Evolutionary conservation across 2,797 vertebrate species (phyloP).

Genomic region (Lindbergichthys nudifrons): DNA sequence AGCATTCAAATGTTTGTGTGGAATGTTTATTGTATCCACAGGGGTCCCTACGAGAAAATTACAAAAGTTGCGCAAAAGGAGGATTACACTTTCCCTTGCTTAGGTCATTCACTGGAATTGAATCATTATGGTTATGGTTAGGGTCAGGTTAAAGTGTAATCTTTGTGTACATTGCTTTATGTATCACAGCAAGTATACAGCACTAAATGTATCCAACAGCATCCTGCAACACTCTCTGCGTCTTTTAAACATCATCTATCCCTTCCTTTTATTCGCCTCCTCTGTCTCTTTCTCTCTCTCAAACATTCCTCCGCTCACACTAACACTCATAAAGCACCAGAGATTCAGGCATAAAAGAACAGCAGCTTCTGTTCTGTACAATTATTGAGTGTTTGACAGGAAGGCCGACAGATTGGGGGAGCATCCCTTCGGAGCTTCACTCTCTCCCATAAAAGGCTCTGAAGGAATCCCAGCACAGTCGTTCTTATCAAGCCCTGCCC

Average conservation of each 20-base stretch:
- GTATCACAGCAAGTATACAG: neutral
- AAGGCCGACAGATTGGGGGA: slow-evolving; percentile 51
- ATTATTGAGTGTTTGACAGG: slow-evolving; percentile 53
- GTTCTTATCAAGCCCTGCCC: slow-evolving; percentile 51
- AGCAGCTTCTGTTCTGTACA: slow-evolving; percentile 58
- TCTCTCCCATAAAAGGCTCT: slow-evolving; percentile 67
- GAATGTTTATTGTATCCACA: neutral
- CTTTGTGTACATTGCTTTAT: neutral
- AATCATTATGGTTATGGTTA: neutral
- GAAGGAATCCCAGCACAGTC: slow-evolving; percentile 46
- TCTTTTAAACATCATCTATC: slow-evolving; percentile 6
- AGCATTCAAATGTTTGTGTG: neutral
- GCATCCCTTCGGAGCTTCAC: slow-evolving; percentile 51
- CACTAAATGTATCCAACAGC: neutral
- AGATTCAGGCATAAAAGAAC: slow-evolving; percentile 33
- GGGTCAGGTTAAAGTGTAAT: neutral
- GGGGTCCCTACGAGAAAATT: too few relatives aligned
- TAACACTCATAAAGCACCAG: slow-evolving; percentile 50
- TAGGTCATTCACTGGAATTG: neutral
- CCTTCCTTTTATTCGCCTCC: neutral
- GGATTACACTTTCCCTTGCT: too few relatives aligned
- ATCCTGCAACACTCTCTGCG: neutral
- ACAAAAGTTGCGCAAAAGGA: too few relatives aligned
- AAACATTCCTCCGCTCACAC: slow-evolving; percentile 2
- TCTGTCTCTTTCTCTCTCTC: neutral